Evolutionary conservation across 2,888 invertebrate genomes (phyloP).

Genomic region (Phengaris alcon): DNA sequence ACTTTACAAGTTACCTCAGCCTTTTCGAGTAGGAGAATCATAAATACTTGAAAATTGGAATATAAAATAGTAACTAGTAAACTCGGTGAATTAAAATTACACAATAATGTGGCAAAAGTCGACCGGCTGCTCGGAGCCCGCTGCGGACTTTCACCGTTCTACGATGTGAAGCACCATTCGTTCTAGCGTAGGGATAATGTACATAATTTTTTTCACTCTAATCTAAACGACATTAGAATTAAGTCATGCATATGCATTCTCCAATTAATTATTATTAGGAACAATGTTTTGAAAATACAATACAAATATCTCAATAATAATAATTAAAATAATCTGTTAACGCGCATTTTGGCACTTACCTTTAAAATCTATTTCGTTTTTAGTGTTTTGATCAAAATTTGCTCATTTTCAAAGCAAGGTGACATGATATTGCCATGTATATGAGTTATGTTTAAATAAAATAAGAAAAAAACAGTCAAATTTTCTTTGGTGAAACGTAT

Average conservation of each 20-base stretch:
- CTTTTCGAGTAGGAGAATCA: constrained; percentile 78
- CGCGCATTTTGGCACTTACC: constrained; percentile 73
- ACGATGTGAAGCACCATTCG: constrained; percentile 78
- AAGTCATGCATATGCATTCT: constrained; percentile 65
- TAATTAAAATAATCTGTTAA: constrained; percentile 63
- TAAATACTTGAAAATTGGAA: constrained; percentile 67
- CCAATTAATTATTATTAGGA: constrained; percentile 73
- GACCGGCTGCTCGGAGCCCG: constrained; percentile 43
- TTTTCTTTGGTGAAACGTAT: constrained; percentile 59
- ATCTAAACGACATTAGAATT: constrained; percentile 70
- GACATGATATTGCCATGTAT: constrained; percentile 3
- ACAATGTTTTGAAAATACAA: constrained; percentile 76
- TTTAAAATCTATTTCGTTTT: constrained; percentile 46
- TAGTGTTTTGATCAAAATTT: constrained; percentile 23
- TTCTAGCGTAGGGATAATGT: constrained; percentile 79
- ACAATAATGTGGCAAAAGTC: constrained; percentile 45
- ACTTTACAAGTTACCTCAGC: constrained; percentile 73
- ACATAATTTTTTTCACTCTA: constrained; percentile 72
- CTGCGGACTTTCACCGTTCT: constrained; percentile 57
- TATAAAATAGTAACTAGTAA: constrained; percentile 74
- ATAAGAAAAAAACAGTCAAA: constrained; percentile 42
- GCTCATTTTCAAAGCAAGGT: constrained; percentile 8
- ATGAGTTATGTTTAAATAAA: constrained; percentile 29
- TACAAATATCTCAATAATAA: constrained; percentile 62
- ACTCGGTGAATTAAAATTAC: constrained; percentile 70